Conservation (phyloP, 2,888 invertebrate genomes). For the Apotomis turbidana region DNA sequence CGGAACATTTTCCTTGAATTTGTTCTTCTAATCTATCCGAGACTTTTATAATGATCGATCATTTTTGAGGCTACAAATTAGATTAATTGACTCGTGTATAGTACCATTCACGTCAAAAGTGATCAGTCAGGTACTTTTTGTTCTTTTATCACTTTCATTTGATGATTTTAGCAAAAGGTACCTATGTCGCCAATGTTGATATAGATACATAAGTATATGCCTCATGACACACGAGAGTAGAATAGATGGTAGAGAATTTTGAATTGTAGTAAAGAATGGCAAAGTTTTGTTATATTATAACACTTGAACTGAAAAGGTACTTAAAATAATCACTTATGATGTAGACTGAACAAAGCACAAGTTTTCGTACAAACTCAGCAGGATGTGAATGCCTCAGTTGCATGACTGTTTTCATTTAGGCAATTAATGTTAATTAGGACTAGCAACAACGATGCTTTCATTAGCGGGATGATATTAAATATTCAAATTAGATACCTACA, state of each 20-base stretch:
- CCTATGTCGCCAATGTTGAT: too few species aligned
- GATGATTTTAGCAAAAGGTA: too few species aligned
- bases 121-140: too few species aligned
- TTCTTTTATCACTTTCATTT: too few species aligned
- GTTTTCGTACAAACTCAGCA: conserved; percentile 48
- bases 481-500: conserved; percentile 57
- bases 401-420: conserved; percentile 57
- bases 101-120: neutral
- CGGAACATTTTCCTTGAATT: conserved; percentile 24
- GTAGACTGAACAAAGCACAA: neutral
- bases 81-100: conserved; percentile 1
- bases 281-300: too few species aligned
- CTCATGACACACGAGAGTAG: too few species aligned
- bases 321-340: too few species aligned
- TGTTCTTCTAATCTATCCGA: conserved; percentile 31
- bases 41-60: conserved; percentile 21
- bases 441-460: conserved; percentile 51
- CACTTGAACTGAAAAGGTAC: too few species aligned
- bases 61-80: conserved; percentile 18
- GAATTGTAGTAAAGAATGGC: too few species aligned
- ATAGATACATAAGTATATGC: too few species aligned
- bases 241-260: too few species aligned
- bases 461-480: conserved; percentile 54
- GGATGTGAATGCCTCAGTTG: conserved; percentile 49
- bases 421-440: conserved; percentile 60